These are phyloP conservation scores for Cryptoprocta ferox DNA, from an alignment of 2,797 vertebrate species.

Conservation along the genomic window DNA sequence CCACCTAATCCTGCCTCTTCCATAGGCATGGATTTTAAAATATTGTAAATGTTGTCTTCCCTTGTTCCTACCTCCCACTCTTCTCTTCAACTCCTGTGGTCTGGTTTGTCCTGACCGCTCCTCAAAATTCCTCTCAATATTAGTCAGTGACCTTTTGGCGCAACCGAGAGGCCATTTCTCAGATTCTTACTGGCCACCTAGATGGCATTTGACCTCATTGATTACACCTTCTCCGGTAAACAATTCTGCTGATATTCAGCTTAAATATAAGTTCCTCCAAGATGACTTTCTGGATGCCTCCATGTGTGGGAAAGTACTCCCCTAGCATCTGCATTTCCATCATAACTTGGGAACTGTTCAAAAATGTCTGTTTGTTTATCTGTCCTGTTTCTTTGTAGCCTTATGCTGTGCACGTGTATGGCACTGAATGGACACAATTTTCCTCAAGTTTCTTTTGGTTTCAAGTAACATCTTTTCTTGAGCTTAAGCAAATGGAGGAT, in stretches of 20 bases:
- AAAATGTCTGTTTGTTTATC: neutral
- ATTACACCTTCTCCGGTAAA: neutral
- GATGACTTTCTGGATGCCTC: neutral
- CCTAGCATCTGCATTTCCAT: neutral
- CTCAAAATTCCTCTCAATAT: neutral
- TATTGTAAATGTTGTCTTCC: neutral
- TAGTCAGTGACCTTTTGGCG: neutral
- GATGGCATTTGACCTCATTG: neutral
- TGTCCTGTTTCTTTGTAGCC: neutral
- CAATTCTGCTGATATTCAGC: neutral
- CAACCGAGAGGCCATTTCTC: neutral
- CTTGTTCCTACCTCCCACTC: neutral
- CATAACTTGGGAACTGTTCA: neutral
- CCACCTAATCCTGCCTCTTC: neutral
- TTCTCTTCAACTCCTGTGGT: neutral
- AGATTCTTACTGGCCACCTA: neutral
- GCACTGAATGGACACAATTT: neutral
- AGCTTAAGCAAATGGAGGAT: conserved; percentile 36
- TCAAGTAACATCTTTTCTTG: neutral
- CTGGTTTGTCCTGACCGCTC: neutral
- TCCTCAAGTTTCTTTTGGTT: conserved; percentile 38
- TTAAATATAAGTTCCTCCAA: neutral
- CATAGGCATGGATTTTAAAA: neutral
- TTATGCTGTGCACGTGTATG: neutral
- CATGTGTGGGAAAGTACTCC: neutral